phyloP scores from a whole-genome alignment of 2,797 vertebrate genomes.

The Sebastes oblongus region DNA sequence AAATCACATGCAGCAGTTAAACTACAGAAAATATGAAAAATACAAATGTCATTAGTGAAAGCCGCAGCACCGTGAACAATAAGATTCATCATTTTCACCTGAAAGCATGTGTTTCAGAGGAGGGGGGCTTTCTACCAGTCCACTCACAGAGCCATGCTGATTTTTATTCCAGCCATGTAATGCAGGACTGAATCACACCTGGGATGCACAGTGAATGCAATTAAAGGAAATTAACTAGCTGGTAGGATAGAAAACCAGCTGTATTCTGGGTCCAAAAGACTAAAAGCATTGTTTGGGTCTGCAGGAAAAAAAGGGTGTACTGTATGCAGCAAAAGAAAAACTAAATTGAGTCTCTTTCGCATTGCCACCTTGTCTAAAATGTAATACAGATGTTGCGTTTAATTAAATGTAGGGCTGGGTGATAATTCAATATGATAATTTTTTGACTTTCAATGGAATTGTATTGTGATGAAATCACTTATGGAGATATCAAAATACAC shows the following conservation, averaged over 20 bases:
- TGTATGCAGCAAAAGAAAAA: neutral
- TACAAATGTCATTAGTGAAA: neutral
- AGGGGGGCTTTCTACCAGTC: neutral
- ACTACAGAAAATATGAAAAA: conserved; percentile 16
- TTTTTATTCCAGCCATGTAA: conserved; percentile 55
- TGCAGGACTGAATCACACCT: conserved; percentile 54
- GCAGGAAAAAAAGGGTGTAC: neutral
- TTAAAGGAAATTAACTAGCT: conserved; percentile 49
- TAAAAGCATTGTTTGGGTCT: conserved; percentile 1
- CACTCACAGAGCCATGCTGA: conserved; percentile 27
- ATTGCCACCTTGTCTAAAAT: neutral
- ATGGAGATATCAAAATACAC: too few species aligned
- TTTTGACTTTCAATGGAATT: too few species aligned
- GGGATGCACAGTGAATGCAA: conserved; percentile 46
- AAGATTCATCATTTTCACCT: neutral
- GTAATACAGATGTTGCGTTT: neutral
- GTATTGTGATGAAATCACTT: too few species aligned
- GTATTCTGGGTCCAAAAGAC: neutral
- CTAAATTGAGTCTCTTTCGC: neutral
- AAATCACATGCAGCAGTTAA: conserved; percentile 17
- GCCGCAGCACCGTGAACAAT: neutral
- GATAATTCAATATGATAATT: neutral
- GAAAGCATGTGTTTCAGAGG: neutral
- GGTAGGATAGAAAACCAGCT: conserved; percentile 17
- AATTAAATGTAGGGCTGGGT: neutral